Conservation (phyloP, 2,797 vertebrate genomes). For the Octomys mimax region DNA sequence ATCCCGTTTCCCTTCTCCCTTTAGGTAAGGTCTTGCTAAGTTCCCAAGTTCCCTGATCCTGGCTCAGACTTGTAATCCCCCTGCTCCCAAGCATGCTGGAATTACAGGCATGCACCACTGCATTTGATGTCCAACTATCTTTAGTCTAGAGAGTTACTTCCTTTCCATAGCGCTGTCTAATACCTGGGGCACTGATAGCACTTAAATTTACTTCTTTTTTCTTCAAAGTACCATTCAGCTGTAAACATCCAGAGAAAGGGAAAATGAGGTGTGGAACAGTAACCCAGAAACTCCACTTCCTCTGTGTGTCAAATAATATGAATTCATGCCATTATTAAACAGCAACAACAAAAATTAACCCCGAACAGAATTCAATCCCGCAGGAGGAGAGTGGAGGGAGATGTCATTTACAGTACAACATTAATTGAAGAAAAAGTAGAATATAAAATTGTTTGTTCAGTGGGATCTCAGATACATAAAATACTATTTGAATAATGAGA, state of each 20-base stretch:
- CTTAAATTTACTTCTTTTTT: neutral
- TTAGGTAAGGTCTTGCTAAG: neutral
- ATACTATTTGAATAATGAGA: conserved; percentile 24
- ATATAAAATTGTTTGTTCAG: neutral
- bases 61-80: neutral
- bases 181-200: neutral
- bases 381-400: neutral
- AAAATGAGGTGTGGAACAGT: neutral
- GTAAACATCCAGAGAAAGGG: neutral
- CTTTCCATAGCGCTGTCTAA: neutral
- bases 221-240: neutral
- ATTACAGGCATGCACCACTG: no score
- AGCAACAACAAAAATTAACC: neutral
- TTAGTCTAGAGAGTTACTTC: neutral
- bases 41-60: neutral
- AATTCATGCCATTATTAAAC: neutral
- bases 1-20: neutral
- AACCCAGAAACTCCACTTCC: neutral
- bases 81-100: neutral
- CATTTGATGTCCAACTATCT: no score
- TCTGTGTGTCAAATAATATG: neutral
- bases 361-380: neutral
- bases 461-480: neutral
- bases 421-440: neutral
- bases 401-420: neutral